Conservation (phyloP, 1,140 invertebrate genomes). For the Meloidogyne hapla region DNA sequence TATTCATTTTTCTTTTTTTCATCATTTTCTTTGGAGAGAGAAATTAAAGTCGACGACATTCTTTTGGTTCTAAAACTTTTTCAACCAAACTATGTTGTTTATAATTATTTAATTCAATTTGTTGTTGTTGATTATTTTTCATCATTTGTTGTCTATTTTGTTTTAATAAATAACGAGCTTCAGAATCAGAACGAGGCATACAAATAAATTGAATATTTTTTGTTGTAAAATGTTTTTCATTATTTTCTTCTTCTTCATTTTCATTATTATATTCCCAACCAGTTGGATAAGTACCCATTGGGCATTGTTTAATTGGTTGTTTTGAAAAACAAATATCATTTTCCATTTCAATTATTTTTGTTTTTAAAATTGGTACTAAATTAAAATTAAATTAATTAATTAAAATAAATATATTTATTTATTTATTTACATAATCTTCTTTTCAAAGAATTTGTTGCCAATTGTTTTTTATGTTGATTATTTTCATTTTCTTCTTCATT, state of each 20-base stretch:
- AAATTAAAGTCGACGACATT: background rate
- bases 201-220: constrained; percentile 21
- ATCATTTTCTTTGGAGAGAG: background rate
- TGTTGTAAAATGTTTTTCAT: background rate
- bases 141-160: background rate
- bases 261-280: background rate
- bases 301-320: constrained; percentile 44
- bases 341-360: constrained; percentile 30
- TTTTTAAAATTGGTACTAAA: constrained; percentile 21
- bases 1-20: too few species aligned
- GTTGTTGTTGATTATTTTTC: too few species aligned
- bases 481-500: background rate
- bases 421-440: background rate
- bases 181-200: constrained; percentile 14
- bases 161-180: constrained; percentile 16
- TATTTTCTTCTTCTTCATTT: background rate
- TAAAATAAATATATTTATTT: background rate
- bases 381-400: background rate
- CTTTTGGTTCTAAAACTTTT: constrained; percentile 7
- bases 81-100: too few species aligned
- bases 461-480: background rate
- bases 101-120: too few species aligned
- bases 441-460: background rate
- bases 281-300: constrained; percentile 17
- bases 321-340: constrained; percentile 53